Evolutionary conservation across 2,113 vertebrate genomes (phyloP).

Genomic region (Tyto alba): DNA sequence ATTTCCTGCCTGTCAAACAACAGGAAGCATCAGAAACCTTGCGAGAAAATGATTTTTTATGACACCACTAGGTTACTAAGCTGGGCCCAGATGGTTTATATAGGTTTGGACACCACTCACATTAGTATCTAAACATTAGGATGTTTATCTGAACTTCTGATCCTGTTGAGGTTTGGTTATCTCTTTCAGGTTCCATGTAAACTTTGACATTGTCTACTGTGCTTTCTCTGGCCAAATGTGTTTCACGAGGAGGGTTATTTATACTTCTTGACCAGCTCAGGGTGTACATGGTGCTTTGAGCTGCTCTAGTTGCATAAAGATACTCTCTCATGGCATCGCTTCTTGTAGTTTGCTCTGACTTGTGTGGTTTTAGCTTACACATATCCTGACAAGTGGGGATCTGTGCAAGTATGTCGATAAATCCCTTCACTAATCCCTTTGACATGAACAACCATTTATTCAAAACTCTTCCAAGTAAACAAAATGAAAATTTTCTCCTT

Average conservation of each 20-base stretch:
- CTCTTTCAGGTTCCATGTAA: background rate
- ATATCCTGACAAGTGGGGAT: background rate
- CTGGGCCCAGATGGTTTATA: background rate
- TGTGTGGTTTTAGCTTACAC: background rate
- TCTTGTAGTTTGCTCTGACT: background rate
- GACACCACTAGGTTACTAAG: background rate
- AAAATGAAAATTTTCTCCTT: background rate
- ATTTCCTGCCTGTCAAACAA: slow-evolving; percentile 19
- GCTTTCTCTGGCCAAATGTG: background rate
- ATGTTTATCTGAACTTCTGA: background rate
- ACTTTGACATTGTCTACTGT: background rate
- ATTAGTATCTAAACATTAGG: background rate
- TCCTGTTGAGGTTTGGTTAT: background rate
- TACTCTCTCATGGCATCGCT: background rate
- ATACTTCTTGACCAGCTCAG: background rate
- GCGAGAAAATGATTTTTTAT: background rate
- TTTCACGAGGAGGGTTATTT: background rate
- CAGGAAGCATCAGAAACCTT: background rate
- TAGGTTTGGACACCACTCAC: background rate
- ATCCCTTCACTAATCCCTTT: background rate
- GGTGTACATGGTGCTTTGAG: background rate
- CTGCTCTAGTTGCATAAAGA: background rate
- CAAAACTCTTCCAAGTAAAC: background rate
- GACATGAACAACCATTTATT: background rate
- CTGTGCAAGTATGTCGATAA: background rate